These are phyloP conservation scores for Cyphomyrus plagiostoma DNA, from an alignment of 2,113 vertebrate species.

Conservation along the genomic window DNA sequence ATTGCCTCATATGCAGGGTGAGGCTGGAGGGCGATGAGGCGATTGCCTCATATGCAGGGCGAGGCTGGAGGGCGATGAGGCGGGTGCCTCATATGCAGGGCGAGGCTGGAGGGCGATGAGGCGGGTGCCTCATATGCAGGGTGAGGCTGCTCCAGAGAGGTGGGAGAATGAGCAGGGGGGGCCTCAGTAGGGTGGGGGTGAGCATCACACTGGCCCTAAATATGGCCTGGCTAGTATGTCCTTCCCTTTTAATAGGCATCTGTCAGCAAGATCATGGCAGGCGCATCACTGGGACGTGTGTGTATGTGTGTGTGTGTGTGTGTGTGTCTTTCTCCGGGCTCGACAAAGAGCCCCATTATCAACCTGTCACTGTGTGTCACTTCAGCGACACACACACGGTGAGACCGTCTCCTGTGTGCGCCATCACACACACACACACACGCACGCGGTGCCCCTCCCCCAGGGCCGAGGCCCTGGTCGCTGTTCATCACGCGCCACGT, in stretches of 20 bases:
- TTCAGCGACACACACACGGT: not conserved
- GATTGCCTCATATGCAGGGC: too few species aligned
- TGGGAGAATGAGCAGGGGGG: not conserved
- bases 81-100: too few species aligned
- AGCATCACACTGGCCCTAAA: constrained; percentile 46
- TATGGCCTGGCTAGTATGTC: constrained; percentile 52
- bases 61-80: too few species aligned
- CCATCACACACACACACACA: not conserved
- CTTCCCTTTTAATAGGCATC: constrained; percentile 35
- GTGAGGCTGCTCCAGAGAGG: not conserved
- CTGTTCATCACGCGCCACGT: not conserved
- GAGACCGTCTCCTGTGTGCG: not conserved
- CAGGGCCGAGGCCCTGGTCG: not conserved
- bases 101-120: too few species aligned
- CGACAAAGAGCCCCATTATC: constrained; percentile 58
- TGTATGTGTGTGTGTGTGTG: not conserved
- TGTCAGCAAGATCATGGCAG: constrained; percentile 42
- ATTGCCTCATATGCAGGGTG: not conserved
- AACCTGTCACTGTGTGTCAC: constrained; percentile 54
- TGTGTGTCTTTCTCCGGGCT: constrained; percentile 16
- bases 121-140: too few species aligned
- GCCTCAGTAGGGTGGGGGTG: constrained; percentile 11
- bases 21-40: too few species aligned
- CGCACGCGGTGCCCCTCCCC: constrained; percentile 18
- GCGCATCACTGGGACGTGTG: not conserved